phyloP scores from a whole-genome alignment of 2,113 vertebrate genomes.

The Charina bottae region DNA sequence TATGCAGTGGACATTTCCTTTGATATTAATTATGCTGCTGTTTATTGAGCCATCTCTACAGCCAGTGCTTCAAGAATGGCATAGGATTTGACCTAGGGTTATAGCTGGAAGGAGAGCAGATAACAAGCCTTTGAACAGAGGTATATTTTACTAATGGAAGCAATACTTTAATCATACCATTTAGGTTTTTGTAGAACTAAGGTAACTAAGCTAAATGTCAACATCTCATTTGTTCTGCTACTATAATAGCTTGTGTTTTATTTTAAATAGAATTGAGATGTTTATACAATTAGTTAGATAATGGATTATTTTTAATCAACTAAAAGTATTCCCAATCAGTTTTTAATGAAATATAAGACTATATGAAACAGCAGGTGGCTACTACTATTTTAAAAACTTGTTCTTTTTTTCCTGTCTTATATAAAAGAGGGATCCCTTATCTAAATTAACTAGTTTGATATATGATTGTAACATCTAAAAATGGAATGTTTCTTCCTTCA shows the following conservation, averaged over 20 bases:
- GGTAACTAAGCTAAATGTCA: neutral
- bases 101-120: neutral
- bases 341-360: neutral
- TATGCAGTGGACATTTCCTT: neutral
- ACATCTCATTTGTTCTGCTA: neutral
- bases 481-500: neutral
- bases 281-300: neutral
- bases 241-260: neutral
- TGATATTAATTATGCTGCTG: neutral
- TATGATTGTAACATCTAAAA: neutral
- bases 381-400: neutral
- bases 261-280: neutral
- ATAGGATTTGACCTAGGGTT: neutral
- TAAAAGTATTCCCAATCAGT: neutral
- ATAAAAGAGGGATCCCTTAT: neutral
- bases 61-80: neutral
- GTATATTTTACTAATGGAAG: neutral
- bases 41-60: neutral
- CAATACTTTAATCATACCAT: neutral
- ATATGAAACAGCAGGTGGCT: neutral
- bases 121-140: neutral
- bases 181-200: neutral
- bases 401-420: neutral
- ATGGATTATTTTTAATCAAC: neutral
- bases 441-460: neutral